Evolutionary conservation across 2,797 vertebrate genomes (phyloP), one percentile per base, ranked within the genome.

Genomic region (Diceros bicornis): DNA sequence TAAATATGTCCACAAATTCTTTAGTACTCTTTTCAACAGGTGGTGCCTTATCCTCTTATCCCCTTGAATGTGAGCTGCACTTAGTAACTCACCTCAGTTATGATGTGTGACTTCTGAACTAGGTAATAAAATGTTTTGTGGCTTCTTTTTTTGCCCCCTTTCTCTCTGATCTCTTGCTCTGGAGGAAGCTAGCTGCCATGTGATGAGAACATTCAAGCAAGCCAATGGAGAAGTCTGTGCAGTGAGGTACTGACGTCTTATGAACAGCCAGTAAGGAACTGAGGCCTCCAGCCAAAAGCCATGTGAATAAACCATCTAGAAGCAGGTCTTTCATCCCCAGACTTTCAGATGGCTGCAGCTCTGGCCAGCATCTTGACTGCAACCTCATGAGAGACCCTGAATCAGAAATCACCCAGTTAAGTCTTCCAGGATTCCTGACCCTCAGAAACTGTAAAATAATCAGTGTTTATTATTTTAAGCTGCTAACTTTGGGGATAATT

Each of bases 1-100:
- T 81, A 81, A 92, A 84, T 66, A 59, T 32, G 12, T 52, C 9
- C n/a, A 34, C 6, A 90, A 41, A 47, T 86, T 44, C 37, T 92
- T 66, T 93, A 27, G 59, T 86, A 47, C 21, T 85, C n/a, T 81
- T 89, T 86, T 81, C 57, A 72, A 82, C 89, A 84, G 47, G 21
- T 86, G 9, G 20, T 72, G 4, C n/a, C 23, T 79, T 21, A 47
- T 21, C n/a, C 2, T 87, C 59, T 61, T 20, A 50, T 94, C 21
- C 17, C 29, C 69, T 75, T 81, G 29, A 91, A 61, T 96, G 9
- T 72, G 21, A 64, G 59, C 47, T 81, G 59, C 7, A 71, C 66
- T 66, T 62, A 55, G 14, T 71, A 78, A 89, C 27, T 87, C 21
- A 16, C 29, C 69, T 91, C 44, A 84, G 16, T 81, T 52, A 78